These are phyloP conservation scores for Petrolisthes cinctipes DNA, from an alignment of 2,888 invertebrate species.

Conservation along the genomic window DNA sequence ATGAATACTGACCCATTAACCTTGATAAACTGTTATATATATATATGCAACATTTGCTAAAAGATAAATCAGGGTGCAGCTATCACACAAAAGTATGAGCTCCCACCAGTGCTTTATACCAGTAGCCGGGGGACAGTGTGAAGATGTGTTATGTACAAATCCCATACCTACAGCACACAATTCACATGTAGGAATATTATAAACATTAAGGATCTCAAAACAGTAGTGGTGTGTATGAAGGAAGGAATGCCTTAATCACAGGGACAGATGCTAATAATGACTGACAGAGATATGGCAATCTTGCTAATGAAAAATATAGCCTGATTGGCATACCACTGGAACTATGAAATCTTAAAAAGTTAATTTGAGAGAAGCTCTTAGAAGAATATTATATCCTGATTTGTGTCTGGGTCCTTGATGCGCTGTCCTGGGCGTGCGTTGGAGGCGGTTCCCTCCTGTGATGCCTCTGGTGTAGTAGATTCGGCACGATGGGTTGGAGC, in stretches of 20 bases:
- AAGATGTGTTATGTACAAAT: constrained; percentile 45
- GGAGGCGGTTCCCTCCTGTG: constrained; percentile 41
- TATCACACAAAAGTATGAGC: constrained; percentile 58
- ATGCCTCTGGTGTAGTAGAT: constrained; percentile 39
- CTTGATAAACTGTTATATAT: constrained; percentile 40
- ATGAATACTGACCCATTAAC: constrained; percentile 53
- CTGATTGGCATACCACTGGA: constrained; percentile 50
- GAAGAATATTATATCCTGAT: constrained; percentile 66
- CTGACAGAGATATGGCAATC: constrained; percentile 53
- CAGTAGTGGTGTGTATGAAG: constrained; percentile 60
- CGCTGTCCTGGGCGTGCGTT: constrained; percentile 63
- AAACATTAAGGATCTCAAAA: constrained; percentile 54
- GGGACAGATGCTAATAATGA: constrained; percentile 52
- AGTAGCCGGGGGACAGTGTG: constrained; percentile 60
- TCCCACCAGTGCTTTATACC: constrained; percentile 55
- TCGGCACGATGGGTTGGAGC: constrained; percentile 28
- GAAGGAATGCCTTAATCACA: constrained; percentile 64
- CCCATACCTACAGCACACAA: constrained; percentile 51
- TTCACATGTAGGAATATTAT: constrained; percentile 43
- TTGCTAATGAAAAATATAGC: constrained; percentile 33
- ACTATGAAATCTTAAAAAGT: constrained; percentile 43
- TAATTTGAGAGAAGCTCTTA: constrained; percentile 48
- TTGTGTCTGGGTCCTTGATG: constrained; percentile 64
- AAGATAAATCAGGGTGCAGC: constrained; percentile 49
- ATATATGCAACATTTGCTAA: constrained; percentile 51